Evolutionary conservation across 1,140 invertebrate genomes (phyloP).

Genomic region (Pogonomyrmex barbatus): DNA sequence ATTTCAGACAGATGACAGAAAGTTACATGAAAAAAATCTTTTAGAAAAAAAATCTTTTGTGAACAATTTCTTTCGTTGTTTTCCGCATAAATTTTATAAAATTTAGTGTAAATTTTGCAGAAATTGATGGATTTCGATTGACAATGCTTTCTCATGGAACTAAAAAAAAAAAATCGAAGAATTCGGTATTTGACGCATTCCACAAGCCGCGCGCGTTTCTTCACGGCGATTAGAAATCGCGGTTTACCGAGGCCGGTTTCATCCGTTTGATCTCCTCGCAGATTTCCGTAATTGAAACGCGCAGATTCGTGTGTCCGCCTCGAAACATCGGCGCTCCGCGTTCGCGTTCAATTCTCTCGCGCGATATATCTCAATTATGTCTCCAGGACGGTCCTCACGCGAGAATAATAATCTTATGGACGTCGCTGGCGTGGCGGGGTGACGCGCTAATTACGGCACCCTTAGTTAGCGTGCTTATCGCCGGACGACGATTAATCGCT

Average conservation of each 20-base stretch:
- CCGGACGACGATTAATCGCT: constrained; percentile 53
- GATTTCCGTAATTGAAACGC: constrained; percentile 58
- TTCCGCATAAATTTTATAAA: not conserved
- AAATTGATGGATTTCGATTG: constrained; percentile 1
- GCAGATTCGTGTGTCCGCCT: constrained; percentile 30
- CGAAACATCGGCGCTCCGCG: constrained; percentile 11
- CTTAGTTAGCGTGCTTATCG: constrained; percentile 60
- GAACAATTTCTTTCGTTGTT: not conserved
- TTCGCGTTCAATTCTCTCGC: constrained; percentile 6
- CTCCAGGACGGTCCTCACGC: constrained; percentile 32
- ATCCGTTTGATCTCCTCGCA: constrained; percentile 41
- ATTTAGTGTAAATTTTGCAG: not conserved
- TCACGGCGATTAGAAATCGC: constrained; percentile 51
- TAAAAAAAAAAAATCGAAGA: constrained; percentile 27
- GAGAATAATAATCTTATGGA: constrained; percentile 54
- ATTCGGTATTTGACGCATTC: constrained; percentile 30
- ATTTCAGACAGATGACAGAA: not conserved
- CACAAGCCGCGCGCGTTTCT: not conserved
- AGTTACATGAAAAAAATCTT: not conserved
- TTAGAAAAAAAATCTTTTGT: not conserved
- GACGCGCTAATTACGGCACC: constrained; percentile 62
- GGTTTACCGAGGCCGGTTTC: constrained; percentile 58
- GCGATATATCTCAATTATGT: constrained; percentile 61
- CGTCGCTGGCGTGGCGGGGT: constrained; percentile 8
- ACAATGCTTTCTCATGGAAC: not conserved